Conservation (phyloP, 2,113 vertebrate genomes). For the Pluvialis apricaria region DNA sequence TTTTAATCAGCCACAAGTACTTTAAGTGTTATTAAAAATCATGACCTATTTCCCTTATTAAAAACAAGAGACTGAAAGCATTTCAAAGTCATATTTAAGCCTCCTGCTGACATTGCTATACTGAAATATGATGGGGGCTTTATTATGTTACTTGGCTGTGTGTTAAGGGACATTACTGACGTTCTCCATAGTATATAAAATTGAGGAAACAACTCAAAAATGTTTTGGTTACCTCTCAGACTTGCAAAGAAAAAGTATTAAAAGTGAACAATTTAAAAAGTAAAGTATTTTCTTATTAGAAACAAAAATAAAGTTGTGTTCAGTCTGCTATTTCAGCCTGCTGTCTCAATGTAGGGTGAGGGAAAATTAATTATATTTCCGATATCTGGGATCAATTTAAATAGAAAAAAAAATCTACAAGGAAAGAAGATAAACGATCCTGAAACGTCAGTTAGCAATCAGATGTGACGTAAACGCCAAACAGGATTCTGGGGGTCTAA, state of each 20-base stretch:
- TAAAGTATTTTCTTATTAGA: slow-evolving; percentile 62
- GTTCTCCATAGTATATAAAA: slow-evolving; percentile 71
- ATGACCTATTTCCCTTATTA: slow-evolving; percentile 56
- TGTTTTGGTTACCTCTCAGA: slow-evolving; percentile 66
- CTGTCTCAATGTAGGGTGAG: slow-evolving; percentile 15
- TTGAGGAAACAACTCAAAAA: slow-evolving; percentile 69
- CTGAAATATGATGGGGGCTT: slow-evolving; percentile 55
- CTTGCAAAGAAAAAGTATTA: slow-evolving; percentile 32
- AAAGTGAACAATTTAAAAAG: slow-evolving; percentile 62
- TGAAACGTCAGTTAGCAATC: slow-evolving; percentile 28
- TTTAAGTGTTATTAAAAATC: slow-evolving; percentile 47
- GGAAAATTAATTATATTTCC: slow-evolving; percentile 50
- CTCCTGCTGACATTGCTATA: slow-evolving; percentile 62
- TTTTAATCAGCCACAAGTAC: slow-evolving; percentile 57
- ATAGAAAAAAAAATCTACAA: neutral
- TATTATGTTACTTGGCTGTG: slow-evolving; percentile 64
- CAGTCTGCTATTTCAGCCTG: slow-evolving; percentile 33
- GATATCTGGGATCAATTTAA: slow-evolving; percentile 58
- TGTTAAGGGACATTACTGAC: slow-evolving; percentile 68
- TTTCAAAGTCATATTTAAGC: slow-evolving; percentile 71
- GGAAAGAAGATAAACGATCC: neutral
- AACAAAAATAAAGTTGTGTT: slow-evolving; percentile 58
- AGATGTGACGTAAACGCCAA: neutral
- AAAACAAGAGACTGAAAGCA: slow-evolving; percentile 68
- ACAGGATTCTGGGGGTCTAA: neutral